Evolutionary conservation across 2,113 vertebrate genomes (phyloP).

Genomic region (Parus major): DNA sequence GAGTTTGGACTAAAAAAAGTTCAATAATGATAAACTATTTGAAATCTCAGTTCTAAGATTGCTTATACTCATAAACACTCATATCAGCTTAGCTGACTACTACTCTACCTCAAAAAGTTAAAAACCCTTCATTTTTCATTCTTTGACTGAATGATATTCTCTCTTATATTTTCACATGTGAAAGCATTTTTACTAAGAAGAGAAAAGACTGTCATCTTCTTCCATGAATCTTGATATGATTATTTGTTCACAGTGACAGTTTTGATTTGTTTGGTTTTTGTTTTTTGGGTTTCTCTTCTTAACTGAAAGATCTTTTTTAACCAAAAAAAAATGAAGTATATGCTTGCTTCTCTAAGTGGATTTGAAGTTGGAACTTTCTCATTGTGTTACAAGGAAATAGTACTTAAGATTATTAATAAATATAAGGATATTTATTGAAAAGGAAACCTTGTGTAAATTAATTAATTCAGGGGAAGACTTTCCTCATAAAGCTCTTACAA

Average conservation of each 20-base stretch:
- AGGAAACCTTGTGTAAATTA: background rate
- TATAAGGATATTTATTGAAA: background rate
- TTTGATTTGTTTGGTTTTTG: background rate
- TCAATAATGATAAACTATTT: background rate
- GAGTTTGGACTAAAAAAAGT: background rate
- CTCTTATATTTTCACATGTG: background rate
- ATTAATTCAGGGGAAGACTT: background rate
- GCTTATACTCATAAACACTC: background rate
- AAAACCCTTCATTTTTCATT: background rate
- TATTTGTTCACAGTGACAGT: background rate
- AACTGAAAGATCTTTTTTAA: background rate
- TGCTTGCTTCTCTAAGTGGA: background rate
- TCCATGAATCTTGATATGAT: background rate
- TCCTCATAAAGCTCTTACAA: background rate
- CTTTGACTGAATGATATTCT: background rate
- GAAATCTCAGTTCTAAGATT: background rate
- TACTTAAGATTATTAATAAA: background rate
- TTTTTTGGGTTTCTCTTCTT: background rate
- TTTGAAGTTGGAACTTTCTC: background rate
- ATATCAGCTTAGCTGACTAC: background rate
- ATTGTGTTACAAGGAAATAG: background rate
- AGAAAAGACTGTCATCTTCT: background rate
- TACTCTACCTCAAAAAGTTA: background rate
- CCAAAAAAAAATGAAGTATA: background rate
- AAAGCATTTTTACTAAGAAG: background rate